Evolutionary conservation across 2,113 vertebrate species (phyloP).

Genomic region (Machaerirhynchus nigripectus): DNA sequence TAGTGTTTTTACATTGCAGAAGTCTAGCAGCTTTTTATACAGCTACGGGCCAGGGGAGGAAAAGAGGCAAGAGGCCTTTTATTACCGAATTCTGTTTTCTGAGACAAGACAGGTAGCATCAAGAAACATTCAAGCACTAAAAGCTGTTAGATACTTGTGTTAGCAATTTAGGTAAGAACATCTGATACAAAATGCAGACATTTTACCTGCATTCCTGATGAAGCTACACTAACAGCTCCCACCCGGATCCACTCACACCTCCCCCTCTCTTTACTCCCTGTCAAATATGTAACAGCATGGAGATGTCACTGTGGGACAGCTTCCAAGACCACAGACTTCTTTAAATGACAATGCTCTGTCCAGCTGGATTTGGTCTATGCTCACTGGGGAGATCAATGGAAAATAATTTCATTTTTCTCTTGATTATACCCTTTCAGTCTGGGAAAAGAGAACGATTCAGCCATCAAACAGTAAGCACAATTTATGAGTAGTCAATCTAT

Average conservation of each 20-base stretch:
- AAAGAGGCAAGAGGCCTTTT: not conserved
- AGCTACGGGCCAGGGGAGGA: not conserved
- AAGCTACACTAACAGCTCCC: not conserved
- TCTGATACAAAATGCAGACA: not conserved
- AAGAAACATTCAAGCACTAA: not conserved
- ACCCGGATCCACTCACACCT: not conserved
- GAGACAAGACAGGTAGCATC: not conserved
- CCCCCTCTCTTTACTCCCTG: not conserved
- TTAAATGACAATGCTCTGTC: not conserved
- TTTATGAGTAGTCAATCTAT: not conserved
- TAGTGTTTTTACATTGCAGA: not conserved
- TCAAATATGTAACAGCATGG: not conserved
- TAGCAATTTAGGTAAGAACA: not conserved
- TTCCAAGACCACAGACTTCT: not conserved
- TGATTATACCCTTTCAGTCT: not conserved
- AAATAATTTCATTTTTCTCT: not conserved
- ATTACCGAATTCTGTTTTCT: not conserved
- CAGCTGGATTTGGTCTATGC: not conserved
- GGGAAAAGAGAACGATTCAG: not conserved
- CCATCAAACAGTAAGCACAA: not conserved
- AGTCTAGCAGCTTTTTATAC: not conserved
- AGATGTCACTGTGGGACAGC: not conserved
- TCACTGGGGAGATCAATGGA: not conserved
- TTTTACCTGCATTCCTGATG: not conserved
- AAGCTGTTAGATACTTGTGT: not conserved